Conservation (phyloP, 2,888 invertebrate genomes). For the Lithosia quadra region DNA sequence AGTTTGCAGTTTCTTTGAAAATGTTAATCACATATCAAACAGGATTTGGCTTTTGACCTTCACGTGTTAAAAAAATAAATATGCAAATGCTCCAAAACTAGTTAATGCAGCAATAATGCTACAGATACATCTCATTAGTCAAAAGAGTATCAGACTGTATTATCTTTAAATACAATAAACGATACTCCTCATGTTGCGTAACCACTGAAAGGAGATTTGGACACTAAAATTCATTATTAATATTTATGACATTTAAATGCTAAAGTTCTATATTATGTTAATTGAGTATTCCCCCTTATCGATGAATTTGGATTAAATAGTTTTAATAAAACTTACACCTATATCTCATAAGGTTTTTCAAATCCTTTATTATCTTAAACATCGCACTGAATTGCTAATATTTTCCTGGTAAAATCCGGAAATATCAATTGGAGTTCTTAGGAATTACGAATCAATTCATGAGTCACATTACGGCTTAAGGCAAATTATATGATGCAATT, state of each 20-base stretch:
- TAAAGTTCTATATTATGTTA: background rate
- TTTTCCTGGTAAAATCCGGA: background rate
- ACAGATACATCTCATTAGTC: conserved; percentile 43
- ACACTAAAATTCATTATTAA: background rate
- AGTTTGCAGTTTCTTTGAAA: conserved; percentile 24
- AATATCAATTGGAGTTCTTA: background rate
- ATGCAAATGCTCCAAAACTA: conserved; percentile 29
- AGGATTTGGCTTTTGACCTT: conserved; percentile 42
- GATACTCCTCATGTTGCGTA: conserved; percentile 3
- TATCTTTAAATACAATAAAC: conserved; percentile 17
- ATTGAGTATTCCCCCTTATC: background rate
- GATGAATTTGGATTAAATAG: background rate
- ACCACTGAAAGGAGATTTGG: conserved; percentile 13
- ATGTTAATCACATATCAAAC: conserved; percentile 34
- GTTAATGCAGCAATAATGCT: conserved; percentile 29
- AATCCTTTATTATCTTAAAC: background rate
- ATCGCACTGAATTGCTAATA: background rate
- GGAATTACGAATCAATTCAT: no score
- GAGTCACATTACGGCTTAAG: background rate
- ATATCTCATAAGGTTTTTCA: background rate
- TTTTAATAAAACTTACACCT: background rate
- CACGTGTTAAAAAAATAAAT: conserved; percentile 23
- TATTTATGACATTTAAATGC: conserved; percentile 3
- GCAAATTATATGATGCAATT: background rate
- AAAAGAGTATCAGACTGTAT: conserved; percentile 18